Evolutionary conservation across 2,113 vertebrate species (phyloP).

Genomic region (Petrocephalus zakoni): DNA sequence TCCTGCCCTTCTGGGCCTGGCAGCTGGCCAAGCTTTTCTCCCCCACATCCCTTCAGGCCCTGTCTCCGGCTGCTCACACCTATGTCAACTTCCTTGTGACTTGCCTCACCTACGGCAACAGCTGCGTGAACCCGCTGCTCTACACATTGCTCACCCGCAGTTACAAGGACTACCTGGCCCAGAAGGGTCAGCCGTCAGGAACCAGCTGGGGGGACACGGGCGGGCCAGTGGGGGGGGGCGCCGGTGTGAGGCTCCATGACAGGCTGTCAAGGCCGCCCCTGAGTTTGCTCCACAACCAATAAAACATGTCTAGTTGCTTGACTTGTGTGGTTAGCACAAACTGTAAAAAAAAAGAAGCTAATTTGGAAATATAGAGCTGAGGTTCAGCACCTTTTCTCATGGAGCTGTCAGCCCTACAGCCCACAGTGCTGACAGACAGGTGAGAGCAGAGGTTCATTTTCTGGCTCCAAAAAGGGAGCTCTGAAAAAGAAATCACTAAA

Average conservation of each 20-base stretch:
- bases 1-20: slow-evolving; percentile 82
- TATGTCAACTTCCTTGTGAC: slow-evolving; percentile 77
- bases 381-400: not conserved
- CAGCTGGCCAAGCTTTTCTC: slow-evolving; percentile 68
- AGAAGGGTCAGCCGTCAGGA: slow-evolving; percentile 50
- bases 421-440: not conserved
- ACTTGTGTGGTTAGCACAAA: not conserved
- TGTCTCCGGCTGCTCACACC: slow-evolving; percentile 57
- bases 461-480: not conserved
- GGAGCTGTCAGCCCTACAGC: not conserved
- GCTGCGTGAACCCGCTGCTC: slow-evolving; percentile 76
- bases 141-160: slow-evolving; percentile 71
- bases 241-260: not conserved
- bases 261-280: not conserved
- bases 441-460: not conserved
- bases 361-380: not conserved
- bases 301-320: not conserved
- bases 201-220: slow-evolving; percentile 49
- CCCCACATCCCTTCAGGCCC: slow-evolving; percentile 44
- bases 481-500: not conserved
- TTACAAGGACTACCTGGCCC: slow-evolving; percentile 48
- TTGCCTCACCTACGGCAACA: slow-evolving; percentile 78
- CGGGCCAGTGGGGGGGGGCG: slow-evolving; percentile 32
- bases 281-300: not conserved
- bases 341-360: not conserved